Conservation (phyloP, 1,140 invertebrate genomes). For the Neodiprion pinetum region DNA sequence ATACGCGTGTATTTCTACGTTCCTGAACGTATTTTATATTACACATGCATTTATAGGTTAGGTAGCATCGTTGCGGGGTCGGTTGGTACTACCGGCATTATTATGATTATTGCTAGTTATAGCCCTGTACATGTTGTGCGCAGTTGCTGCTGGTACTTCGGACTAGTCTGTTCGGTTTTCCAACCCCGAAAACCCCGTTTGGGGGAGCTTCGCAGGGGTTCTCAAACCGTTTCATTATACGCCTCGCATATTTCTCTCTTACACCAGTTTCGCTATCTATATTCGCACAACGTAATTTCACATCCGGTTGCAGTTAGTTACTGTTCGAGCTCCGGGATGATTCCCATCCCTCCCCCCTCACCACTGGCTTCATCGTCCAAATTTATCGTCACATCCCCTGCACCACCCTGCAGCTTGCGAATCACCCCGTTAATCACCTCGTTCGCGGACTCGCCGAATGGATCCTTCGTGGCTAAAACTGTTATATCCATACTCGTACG, state of each 20-base stretch:
- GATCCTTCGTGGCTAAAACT: neutral
- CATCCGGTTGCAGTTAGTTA: too few species aligned
- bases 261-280: neutral
- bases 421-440: slow-evolving; percentile 7
- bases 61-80: neutral
- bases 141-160: slow-evolving; percentile 14
- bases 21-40: neutral
- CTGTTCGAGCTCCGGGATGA: too few species aligned
- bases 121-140: neutral
- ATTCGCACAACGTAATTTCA: too few species aligned
- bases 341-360: too few species aligned
- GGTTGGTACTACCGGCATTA: neutral
- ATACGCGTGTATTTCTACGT: neutral
- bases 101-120: slow-evolving; percentile 10
- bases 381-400: neutral
- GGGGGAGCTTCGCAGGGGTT: neutral
- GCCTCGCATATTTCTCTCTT: neutral
- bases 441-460: neutral
- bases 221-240: neutral
- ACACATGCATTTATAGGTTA: neutral
- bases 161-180: slow-evolving; percentile 14
- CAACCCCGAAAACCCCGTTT: neutral
- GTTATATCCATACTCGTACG: slow-evolving; percentile 1
- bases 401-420: neutral
- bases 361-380: too few species aligned